Base-by-base conservation (phyloP, 2,797 vertebrate species). In the Leptoclinus maculatus region DNA sequence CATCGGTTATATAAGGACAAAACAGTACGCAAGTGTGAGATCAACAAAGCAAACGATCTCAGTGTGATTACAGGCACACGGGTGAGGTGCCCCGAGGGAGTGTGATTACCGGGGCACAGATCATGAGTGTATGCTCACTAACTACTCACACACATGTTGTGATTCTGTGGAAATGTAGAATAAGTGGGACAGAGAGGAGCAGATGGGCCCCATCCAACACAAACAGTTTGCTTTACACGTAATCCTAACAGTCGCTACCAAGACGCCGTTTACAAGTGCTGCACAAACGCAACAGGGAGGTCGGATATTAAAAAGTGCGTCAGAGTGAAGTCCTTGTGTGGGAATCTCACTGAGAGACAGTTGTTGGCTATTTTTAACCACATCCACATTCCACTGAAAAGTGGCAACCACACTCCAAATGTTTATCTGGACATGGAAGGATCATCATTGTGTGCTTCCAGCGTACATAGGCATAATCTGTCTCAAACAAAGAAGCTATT, bases 301-400 rank as follows among this genome's bases (percentile, higher is more conserved):
- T n/a, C 0, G 29, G 39, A 38, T 56, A 25, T 58, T 63, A 38
- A 54, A 51, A 66, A 43, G 39, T 14, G 25, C 12, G n/a, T 14
- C 27, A 36, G 51, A 70, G 16, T 8, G 53, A 66, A 59, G 71
- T 64, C 47, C 17, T 6, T 6, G 23, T 3, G 51, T 27, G 9
- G 66, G 36, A 54, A 32, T 60, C 36, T 25, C 10, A 27, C 19
- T 57, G 2, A 53, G 4, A 65, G 65, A 10, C 38, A 60, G 53
- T 47, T 64, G 56, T 2, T 38, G 53, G 53, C 45, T 86, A 68
- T 78, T 71, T 86, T 74, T 79, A 79, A 14, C 57, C 53, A 29
- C 21, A 60, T 66, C 23, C 32, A 66, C 57, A 72, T 25, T 71
- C 57, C 25, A 43, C 5, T 51, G 21, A 45, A 36, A 71, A 69